phyloP scores from a whole-genome alignment of 2,888 invertebrate genomes.

The Apotomis capreana region DNA sequence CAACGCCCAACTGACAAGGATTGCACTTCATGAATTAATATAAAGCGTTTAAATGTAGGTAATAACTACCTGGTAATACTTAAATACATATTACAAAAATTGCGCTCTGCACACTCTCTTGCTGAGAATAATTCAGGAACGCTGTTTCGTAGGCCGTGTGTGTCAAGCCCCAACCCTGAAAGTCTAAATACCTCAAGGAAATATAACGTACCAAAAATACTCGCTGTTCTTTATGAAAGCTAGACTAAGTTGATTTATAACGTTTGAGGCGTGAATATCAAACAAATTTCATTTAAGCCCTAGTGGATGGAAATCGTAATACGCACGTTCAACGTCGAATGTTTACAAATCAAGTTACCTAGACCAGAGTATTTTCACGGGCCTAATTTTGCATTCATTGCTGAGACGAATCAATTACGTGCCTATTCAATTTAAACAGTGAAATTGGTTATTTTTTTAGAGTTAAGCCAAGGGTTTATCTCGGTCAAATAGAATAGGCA shows the following conservation, averaged over 20 bases:
- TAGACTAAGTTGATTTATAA: background rate
- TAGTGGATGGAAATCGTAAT: background rate
- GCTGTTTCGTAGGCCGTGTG: too few relatives aligned
- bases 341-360: background rate
- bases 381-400: background rate
- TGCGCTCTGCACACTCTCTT: too few relatives aligned
- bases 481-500: too few relatives aligned
- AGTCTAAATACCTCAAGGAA: background rate
- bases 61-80: too few relatives aligned
- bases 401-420: background rate
- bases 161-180: too few relatives aligned
- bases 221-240: background rate
- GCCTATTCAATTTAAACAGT: background rate
- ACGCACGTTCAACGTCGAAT: background rate
- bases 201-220: background rate
- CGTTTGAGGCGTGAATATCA: background rate
- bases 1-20: too few relatives aligned
- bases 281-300: conserved; percentile 2
- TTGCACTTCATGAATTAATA: too few relatives aligned
- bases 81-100: too few relatives aligned
- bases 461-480: background rate
- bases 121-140: too few relatives aligned
- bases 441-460: background rate
- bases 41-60: too few relatives aligned
- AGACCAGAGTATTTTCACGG: background rate